These are phyloP conservation scores for Minunthozetes semirufus DNA, from an alignment of 2,888 invertebrate species.

Conservation along the genomic window DNA sequence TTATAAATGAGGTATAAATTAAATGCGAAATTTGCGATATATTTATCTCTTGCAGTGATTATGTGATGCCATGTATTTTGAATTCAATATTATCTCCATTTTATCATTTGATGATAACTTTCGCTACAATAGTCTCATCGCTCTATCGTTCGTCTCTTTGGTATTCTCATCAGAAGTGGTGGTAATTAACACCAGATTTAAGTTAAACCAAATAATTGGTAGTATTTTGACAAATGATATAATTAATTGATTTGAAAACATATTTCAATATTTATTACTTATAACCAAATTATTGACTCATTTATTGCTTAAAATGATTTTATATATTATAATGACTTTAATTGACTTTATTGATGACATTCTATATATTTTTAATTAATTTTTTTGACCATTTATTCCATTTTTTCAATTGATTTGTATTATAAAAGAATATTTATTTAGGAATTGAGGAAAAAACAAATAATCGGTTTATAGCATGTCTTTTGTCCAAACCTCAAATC, in stretches of 20 bases:
- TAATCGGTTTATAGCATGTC: slow-evolving; percentile 1
- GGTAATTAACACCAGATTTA: neutral
- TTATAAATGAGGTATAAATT: slow-evolving; percentile 3
- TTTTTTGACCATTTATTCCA: neutral
- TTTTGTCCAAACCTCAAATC: neutral
- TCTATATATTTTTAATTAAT: neutral
- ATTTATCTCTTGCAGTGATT: slow-evolving; percentile 17
- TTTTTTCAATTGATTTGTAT: neutral
- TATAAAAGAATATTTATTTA: neutral
- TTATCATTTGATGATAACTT: slow-evolving; percentile 29
- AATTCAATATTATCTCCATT: slow-evolving; percentile 17
- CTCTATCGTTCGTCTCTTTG: neutral
- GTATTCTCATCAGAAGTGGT: neutral
- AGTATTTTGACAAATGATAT: slow-evolving; percentile 4
- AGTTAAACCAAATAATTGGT: slow-evolving; percentile 6
- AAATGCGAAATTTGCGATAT: slow-evolving; percentile 13
- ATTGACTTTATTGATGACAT: neutral
- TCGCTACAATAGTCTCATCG: neutral
- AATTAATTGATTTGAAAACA: neutral
- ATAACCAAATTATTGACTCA: neutral
- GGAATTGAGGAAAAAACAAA: neutral
- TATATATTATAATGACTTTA: neutral
- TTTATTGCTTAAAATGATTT: neutral
- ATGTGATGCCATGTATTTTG: slow-evolving; percentile 23
- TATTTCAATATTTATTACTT: neutral